These are phyloP conservation scores for Desmodus rotundus DNA, from an alignment of 2,113 vertebrate species.

Conservation along the genomic window DNA sequence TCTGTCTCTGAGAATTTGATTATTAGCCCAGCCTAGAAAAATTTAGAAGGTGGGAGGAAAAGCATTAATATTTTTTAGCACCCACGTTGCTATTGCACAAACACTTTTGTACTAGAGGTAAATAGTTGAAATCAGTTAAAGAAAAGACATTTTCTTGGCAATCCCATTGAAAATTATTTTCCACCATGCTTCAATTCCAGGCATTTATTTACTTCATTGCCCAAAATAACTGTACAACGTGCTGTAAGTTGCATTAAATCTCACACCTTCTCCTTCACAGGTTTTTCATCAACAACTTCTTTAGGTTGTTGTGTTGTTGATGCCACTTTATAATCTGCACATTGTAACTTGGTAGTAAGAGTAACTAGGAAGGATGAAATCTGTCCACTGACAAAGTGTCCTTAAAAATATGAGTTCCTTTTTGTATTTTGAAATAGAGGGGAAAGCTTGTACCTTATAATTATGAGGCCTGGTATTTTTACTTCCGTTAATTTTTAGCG, in stretches of 20 bases:
- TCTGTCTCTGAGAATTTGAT: not conserved
- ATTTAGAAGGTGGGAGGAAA: not conserved
- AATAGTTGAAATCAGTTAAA: slow-evolving; percentile 9
- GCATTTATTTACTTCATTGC: slow-evolving; percentile 4
- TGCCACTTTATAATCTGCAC: not conserved
- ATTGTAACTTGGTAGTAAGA: slow-evolving; percentile 28
- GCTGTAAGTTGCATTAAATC: not conserved
- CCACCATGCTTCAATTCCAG: not conserved
- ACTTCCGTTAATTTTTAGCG: not conserved
- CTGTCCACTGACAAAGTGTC: not conserved
- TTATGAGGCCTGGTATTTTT: not conserved
- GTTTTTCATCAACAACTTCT: slow-evolving; percentile 59
- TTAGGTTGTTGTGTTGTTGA: slow-evolving; percentile 43
- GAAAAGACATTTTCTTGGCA: not conserved
- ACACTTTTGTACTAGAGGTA: not conserved
- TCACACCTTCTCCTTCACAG: slow-evolving; percentile 45
- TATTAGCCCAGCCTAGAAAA: not conserved
- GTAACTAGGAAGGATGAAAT: not conserved
- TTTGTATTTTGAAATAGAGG: not conserved
- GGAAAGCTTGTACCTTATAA: not conserved
- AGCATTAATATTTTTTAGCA: not conserved
- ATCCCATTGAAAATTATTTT: not conserved
- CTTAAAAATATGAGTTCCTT: not conserved
- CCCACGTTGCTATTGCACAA: not conserved
- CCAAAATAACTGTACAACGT: slow-evolving; percentile 30